These are phyloP conservation scores for Catagonus wagneri DNA, from an alignment of 2,113 vertebrate species.

Conservation along the genomic window DNA sequence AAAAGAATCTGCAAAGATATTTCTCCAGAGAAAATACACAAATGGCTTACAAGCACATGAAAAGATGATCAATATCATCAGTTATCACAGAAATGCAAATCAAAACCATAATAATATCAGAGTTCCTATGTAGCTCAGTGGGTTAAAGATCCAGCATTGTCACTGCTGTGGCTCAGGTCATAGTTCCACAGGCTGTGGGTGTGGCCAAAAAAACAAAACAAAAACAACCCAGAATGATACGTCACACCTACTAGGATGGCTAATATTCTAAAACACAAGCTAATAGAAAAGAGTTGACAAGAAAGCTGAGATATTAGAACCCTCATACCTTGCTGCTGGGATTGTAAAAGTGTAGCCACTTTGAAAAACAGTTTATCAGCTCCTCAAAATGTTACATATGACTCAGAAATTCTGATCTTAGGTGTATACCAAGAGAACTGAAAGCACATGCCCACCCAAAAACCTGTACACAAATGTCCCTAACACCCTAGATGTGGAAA, in stretches of 20 bases:
- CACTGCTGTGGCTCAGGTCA: no score
- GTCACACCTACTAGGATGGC: not conserved
- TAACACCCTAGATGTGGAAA: conserved; percentile 6
- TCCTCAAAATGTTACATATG: conserved; percentile 34
- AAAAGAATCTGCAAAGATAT: not conserved
- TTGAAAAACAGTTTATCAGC: conserved; percentile 4
- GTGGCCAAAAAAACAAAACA: no score
- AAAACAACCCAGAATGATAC: not conserved
- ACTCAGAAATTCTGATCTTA: not conserved
- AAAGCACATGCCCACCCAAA: not conserved
- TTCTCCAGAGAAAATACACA: conserved; percentile 31
- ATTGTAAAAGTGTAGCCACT: not conserved
- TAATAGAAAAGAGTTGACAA: not conserved
- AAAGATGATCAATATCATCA: not conserved
- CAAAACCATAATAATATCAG: not conserved
- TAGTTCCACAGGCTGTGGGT: no score
- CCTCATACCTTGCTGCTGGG: not conserved
- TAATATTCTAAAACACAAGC: conserved; percentile 21
- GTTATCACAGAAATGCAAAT: conserved; percentile 15
- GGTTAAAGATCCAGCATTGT: no score
- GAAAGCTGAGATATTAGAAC: conserved; percentile 1
- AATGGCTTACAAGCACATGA: conserved; percentile 14
- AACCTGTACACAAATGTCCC: not conserved
- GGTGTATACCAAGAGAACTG: not conserved
- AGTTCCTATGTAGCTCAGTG: no score